phyloP scores from a whole-genome alignment of 2,888 invertebrate species.

The Chaitophorus viminalis region DNA sequence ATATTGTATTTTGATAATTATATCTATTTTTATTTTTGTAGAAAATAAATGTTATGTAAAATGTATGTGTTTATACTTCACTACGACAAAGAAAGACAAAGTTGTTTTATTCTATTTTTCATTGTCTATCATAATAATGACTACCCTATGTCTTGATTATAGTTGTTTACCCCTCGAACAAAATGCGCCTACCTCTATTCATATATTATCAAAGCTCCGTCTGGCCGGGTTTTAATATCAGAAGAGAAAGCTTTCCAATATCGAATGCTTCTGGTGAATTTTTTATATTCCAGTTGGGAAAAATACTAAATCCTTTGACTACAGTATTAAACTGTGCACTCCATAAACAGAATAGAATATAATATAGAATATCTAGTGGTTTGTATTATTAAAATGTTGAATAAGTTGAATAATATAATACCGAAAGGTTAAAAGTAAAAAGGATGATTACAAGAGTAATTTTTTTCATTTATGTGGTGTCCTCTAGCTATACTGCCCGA shows the following conservation, averaged over 20 bases:
- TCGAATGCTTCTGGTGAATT: not conserved
- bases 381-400: conserved; percentile 28
- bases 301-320: conserved; percentile 38
- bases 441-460: not conserved
- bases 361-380: not conserved
- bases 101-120: conserved; percentile 7
- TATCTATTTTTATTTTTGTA: not conserved
- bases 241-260: conserved; percentile 42
- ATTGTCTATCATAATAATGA: not conserved
- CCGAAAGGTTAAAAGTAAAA: not conserved
- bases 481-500: not conserved
- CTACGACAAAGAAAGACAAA: not conserved
- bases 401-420: conserved; percentile 11
- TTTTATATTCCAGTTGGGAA: conserved; percentile 9
- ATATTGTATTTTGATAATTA: too few relatives aligned
- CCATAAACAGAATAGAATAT: not conserved
- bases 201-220: conserved; percentile 1
- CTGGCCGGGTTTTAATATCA: conserved; percentile 36
- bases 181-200: conserved; percentile 1
- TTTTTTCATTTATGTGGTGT: not conserved
- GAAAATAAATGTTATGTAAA: not conserved
- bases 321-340: not conserved
- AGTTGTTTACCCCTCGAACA: not conserved
- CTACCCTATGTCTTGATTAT: conserved; percentile 4
- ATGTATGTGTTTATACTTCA: not conserved